A percentile compares a stretch with the other conserved stretches of the same genome.
Conservation (phyloP, 2,113 vertebrate species). For the Rhadina sibilatrix region DNA sequence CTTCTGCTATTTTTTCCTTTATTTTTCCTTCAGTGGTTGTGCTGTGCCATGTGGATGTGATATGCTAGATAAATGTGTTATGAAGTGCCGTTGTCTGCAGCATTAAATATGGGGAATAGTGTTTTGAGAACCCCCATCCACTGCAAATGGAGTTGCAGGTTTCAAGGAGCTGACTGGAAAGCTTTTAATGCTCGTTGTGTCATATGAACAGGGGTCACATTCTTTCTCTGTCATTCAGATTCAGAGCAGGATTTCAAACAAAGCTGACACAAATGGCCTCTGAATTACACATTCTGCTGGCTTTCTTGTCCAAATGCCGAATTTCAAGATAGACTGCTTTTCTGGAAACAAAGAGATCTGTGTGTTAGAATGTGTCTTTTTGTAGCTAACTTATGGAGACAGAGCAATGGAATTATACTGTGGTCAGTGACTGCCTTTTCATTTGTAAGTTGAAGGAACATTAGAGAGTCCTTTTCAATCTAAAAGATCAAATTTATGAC, state of each 20-base stretch:
- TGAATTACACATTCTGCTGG: background rate
- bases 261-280: background rate
- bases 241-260: background rate
- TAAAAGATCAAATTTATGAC: background rate
- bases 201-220: fast-evolving
- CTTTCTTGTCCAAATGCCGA: background rate
- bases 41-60: background rate
- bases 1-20: background rate
- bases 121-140: background rate
- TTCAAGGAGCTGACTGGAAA: background rate
- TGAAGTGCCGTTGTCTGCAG: background rate
- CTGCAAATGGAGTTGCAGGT: background rate
- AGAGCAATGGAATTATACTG: background rate
- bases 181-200: background rate
- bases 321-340: slow-evolving; percentile 5
- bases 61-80: background rate
- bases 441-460: background rate
- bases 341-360: background rate
- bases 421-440: slow-evolving; percentile 6
- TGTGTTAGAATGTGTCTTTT: background rate
- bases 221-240: background rate
- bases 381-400: background rate
- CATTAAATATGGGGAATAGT: background rate
- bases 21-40: background rate
- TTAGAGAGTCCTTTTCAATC: background rate